Conservation (phyloP, 2,797 vertebrate genomes). For the Acanthornis magna region DNA sequence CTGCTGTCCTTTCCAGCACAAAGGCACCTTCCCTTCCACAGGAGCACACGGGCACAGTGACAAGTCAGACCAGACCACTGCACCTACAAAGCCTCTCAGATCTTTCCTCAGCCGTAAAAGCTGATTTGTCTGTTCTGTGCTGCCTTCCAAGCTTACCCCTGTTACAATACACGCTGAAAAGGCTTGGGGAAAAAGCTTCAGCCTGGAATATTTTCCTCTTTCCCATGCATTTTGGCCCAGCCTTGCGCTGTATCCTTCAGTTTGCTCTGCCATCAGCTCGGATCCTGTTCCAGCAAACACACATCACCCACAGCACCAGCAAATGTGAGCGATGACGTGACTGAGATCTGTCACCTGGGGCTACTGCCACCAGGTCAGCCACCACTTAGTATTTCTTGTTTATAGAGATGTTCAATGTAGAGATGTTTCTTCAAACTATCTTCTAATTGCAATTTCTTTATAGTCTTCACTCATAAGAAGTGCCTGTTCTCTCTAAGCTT, state of each 20-base stretch:
- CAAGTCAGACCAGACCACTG: not conserved
- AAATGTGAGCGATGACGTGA: fast-evolving
- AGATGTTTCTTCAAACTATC: not conserved
- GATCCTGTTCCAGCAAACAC: not conserved
- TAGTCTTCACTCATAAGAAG: not conserved
- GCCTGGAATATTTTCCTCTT: not conserved
- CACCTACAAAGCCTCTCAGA: not conserved
- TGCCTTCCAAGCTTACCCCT: not conserved
- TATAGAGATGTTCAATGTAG: too few relatives aligned
- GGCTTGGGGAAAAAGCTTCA: not conserved
- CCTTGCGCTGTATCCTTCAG: not conserved
- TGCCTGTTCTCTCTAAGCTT: not conserved
- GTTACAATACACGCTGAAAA: not conserved
- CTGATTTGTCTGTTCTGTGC: not conserved
- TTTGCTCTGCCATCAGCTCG: not conserved
- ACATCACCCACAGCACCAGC: fast-evolving
- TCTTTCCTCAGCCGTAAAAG: not conserved
- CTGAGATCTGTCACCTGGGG: not conserved
- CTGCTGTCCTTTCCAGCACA: not conserved
- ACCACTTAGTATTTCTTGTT: not conserved
- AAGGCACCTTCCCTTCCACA: not conserved
- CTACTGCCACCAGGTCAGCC: not conserved
- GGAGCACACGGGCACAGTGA: not conserved
- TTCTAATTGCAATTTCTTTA: not conserved
- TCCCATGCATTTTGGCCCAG: not conserved